Conservation (phyloP, 2,113 vertebrate genomes). For the Numida meleagris region DNA sequence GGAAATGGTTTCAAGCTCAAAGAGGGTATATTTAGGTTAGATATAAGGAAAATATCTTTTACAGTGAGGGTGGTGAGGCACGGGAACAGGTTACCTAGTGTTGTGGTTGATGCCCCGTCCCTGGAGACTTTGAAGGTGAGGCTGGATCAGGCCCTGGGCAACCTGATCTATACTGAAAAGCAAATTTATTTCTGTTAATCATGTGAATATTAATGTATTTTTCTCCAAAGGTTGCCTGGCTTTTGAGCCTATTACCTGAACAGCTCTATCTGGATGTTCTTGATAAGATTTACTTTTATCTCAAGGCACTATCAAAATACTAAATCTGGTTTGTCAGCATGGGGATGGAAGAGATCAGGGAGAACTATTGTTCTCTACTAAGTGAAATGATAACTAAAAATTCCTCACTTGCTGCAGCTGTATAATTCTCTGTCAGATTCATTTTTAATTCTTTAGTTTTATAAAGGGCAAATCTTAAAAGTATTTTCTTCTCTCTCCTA, state of each 20-base stretch:
- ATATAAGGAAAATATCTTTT: too few relatives aligned
- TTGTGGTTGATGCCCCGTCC: too few relatives aligned
- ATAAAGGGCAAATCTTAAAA: slow-evolving; percentile 63
- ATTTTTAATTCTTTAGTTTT: slow-evolving; percentile 76
- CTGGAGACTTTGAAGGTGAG: too few relatives aligned
- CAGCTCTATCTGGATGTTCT: background rate
- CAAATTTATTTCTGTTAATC: background rate
- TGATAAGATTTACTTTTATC: slow-evolving; percentile 21
- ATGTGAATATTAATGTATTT: background rate
- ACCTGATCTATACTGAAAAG: background rate
- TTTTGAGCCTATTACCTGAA: background rate
- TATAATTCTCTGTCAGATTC: slow-evolving; percentile 52
- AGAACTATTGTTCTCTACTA: slow-evolving; percentile 6
- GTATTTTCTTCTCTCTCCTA: slow-evolving; percentile 11
- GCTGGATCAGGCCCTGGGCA: too few relatives aligned
- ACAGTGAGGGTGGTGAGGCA: too few relatives aligned
- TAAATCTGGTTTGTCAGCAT: slow-evolving; percentile 1
- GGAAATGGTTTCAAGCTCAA: too few relatives aligned
- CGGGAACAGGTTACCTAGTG: too few relatives aligned
- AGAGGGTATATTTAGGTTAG: too few relatives aligned
- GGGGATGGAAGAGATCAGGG: background rate
- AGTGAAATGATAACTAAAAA: slow-evolving; percentile 43
- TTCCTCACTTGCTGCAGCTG: slow-evolving; percentile 20
- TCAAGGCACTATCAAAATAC: slow-evolving; percentile 42
- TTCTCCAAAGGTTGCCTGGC: background rate